Evolutionary conservation across 2,797 vertebrate species (phyloP).

Genomic region (Hylomyscus alleni): DNA sequence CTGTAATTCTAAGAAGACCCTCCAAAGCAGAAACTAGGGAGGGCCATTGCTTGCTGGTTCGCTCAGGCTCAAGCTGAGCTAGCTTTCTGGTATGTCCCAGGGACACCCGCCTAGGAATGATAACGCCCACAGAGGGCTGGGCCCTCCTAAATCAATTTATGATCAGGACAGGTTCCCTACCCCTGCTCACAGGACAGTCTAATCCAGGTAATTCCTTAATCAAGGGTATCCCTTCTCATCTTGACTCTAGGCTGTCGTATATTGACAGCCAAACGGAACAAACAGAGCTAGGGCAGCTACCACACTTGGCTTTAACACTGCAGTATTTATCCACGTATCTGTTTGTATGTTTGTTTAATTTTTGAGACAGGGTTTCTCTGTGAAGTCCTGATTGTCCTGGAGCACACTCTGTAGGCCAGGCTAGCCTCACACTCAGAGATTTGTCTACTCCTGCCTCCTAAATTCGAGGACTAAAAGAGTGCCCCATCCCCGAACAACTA

Average conservation of each 20-base stretch:
- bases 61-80: not conserved
- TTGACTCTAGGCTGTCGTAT: not conserved
- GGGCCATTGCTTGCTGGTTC: not conserved
- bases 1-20: not conserved
- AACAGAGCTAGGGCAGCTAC: not conserved
- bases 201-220: not conserved
- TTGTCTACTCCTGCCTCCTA: not conserved
- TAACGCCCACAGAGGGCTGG: not conserved
- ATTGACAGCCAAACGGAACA: not conserved
- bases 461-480: not conserved
- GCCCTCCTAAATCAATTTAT: not conserved
- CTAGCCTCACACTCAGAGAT: not conserved
- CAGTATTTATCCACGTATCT: not conserved
- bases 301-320: not conserved
- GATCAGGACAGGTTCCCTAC: not conserved
- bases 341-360: not conserved
- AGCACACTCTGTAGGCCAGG: not conserved
- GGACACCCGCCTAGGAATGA: not conserved
- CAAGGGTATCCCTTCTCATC: not conserved
- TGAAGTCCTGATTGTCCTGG: not conserved
- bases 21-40: not conserved
- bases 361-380: not conserved
- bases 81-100: not conserved
- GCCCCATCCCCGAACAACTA: not conserved
- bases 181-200: not conserved